A percentile compares a stretch with the other conserved stretches of the same genome.
These are phyloP conservation scores for Dasyornis broadbenti DNA, from an alignment of 2,113 vertebrate genomes.

Conservation along the genomic window DNA sequence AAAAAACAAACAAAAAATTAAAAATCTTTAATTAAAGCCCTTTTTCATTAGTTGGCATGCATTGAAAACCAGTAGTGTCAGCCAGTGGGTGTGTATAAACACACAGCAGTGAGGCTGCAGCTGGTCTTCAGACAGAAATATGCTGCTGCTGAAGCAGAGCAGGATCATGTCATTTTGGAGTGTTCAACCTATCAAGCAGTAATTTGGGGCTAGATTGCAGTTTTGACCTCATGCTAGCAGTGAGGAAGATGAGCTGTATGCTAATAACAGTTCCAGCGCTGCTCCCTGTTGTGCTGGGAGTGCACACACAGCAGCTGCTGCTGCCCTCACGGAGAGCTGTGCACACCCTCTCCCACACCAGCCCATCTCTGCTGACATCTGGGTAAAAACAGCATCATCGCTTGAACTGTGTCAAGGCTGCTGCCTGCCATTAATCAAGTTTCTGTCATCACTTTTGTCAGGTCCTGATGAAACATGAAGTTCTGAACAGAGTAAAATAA, in stretches of 20 bases:
- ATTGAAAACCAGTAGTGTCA: background rate
- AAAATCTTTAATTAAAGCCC: background rate
- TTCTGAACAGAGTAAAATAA: background rate
- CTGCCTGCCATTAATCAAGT: background rate
- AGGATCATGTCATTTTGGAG: background rate
- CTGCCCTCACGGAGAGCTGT: rapidly evolving
- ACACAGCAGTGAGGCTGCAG: background rate
- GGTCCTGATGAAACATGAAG: background rate
- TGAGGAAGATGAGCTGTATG: background rate
- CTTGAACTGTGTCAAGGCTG: background rate
- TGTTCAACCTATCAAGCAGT: background rate
- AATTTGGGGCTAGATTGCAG: background rate
- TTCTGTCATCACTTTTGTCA: background rate
- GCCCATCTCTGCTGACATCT: background rate
- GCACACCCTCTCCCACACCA: background rate
- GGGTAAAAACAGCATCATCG: background rate
- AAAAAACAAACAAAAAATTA: background rate
- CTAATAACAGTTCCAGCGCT: background rate
- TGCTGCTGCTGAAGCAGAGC: background rate
- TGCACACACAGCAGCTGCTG: background rate
- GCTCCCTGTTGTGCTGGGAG: background rate
- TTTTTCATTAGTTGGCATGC: background rate
- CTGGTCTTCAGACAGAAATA: background rate
- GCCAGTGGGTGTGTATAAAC: background rate
- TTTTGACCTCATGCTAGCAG: background rate